These are phyloP conservation scores for Mythimna albipuncta DNA, from an alignment of 2,888 invertebrate species.

Conservation along the genomic window DNA sequence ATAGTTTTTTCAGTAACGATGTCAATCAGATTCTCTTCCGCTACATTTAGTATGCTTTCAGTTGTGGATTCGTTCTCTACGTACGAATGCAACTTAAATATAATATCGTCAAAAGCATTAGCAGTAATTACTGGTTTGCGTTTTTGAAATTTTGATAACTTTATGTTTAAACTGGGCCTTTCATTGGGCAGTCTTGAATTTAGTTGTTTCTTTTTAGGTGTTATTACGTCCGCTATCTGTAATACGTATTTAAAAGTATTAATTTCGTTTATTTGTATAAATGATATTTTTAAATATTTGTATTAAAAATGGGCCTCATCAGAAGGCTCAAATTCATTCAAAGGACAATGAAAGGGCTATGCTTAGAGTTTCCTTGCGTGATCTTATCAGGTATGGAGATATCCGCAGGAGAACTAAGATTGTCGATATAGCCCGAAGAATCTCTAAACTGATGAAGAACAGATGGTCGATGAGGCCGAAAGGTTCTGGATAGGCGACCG, in stretches of 20 bases:
- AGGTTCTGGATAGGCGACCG: too few relatives aligned
- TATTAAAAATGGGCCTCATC: too few relatives aligned
- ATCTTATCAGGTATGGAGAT: too few relatives aligned
- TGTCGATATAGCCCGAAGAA: too few relatives aligned
- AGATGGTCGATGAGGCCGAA: too few relatives aligned
- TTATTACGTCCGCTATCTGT: slow-evolving; percentile 9
- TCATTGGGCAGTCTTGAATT: not conserved
- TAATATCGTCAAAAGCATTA: slow-evolving; percentile 28
- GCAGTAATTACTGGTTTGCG: not conserved
- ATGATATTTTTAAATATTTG: not conserved
- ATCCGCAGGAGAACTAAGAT: too few relatives aligned
- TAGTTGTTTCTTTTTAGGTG: slow-evolving; percentile 4
- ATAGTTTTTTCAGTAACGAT: not conserved
- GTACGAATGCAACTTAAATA: not conserved
- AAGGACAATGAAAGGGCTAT: too few relatives aligned
- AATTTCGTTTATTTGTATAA: not conserved
- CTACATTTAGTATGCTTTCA: not conserved
- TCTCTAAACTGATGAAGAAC: too few relatives aligned
- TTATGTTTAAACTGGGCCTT: not conserved
- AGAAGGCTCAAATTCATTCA: too few relatives aligned
- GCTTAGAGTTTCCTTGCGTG: too few relatives aligned
- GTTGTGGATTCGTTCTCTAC: not conserved
- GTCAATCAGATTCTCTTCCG: not conserved
- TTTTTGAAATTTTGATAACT: not conserved
- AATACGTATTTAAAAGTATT: not conserved